Evolutionary conservation across 2,113 vertebrate genomes (phyloP), one percentile per base, ranked within the genome.

Genomic region (Symphodus melops): DNA sequence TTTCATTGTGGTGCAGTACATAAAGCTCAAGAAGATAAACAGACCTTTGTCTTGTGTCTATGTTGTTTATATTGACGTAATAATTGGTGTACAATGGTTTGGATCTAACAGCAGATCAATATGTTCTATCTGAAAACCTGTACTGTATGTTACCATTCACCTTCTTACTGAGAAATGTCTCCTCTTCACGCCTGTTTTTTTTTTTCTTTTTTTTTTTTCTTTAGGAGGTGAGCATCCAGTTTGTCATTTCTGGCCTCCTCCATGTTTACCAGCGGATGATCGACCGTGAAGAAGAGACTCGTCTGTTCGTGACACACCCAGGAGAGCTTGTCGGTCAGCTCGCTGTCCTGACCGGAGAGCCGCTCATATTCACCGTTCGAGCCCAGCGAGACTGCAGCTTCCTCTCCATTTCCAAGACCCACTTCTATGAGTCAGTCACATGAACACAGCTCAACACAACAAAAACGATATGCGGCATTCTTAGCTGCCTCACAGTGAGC

Each of bases 271-370:
- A 99, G 83, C 92, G 92, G 54, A 95, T 96, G 94, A 96, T 99
- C 0, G 97, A 97, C 92, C 94, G 96, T 0, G 93, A 96, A 80
- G 95, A 98, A 65, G 97, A 99, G 76, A 96, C 93, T 0, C 96
- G 95, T 48, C 94, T 99, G 8, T 99, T 99, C 76, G 90, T 97
- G n/a, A 95, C 96, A 0, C 96, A 96, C 37, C 97, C 97, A 0
- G 97, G 97, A 5, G 98, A 99, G 84, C 91, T 99, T 3, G 97
- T 98, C 1, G 97, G 97, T 4, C 97, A 98, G 69, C 95, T 99
- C 0, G 96, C 97, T 0, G 97, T 98, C 21, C 95, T 99, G 53
- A 99, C 98, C 0, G 98, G 98, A 10, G 97, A 99, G 37, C 97
- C 98, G 0, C 96, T 99, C 3, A 98, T 97, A 89, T 99, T 99